A percentile compares a stretch with the other conserved stretches of the same genome.
phyloP scores from a whole-genome alignment of 2,888 invertebrate species.

The Pristionchus exspectatus region DNA sequence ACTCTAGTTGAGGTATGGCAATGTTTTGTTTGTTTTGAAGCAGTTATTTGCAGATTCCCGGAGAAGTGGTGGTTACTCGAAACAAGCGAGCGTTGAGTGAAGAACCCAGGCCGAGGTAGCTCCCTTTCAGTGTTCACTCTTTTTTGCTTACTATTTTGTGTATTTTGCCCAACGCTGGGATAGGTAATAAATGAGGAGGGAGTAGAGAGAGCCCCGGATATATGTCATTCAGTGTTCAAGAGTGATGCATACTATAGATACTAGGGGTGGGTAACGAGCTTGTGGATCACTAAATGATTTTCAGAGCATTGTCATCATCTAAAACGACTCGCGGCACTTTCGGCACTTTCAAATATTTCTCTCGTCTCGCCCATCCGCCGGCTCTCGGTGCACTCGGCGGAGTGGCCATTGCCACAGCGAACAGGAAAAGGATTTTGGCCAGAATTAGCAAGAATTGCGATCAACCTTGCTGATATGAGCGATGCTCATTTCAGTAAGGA shows the following conservation, averaged over 20 bases:
- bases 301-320: neutral
- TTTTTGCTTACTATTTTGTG: neutral
- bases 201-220: no score
- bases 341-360: neutral
- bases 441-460: neutral
- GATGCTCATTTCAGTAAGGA: no score
- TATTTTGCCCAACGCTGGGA: no score
- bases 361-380: neutral
- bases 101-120: neutral
- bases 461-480: no score
- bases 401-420: slow-evolving; percentile 6
- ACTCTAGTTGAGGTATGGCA: neutral
- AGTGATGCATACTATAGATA: neutral
- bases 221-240: no score
- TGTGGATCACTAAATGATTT: no score
- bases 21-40: neutral
- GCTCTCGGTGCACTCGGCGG: slow-evolving; percentile 37
- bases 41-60: neutral
- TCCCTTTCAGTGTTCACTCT: no score
- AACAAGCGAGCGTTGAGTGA: neutral
- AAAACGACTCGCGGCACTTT: neutral
- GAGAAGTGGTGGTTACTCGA: neutral
- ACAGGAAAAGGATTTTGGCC: neutral
- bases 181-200: no score
- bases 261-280: no score